Base-by-base conservation (phyloP, 1,140 invertebrate genomes). In the Bathynomus jamesi region DNA sequence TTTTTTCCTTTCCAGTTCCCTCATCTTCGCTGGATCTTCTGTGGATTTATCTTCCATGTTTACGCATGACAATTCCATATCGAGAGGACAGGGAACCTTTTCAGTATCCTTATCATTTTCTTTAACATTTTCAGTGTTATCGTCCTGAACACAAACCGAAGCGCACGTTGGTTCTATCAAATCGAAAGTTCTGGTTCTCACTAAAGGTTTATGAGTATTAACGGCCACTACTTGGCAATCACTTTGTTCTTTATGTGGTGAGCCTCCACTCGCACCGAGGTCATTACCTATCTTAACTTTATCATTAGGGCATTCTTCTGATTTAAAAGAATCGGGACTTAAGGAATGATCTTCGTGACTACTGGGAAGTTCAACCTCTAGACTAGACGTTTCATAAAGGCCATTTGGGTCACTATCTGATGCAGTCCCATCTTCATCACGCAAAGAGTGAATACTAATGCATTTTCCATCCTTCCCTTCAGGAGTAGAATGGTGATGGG, bases 1-100 rank as follows among this genome's bases (percentile, higher is more conserved):
- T 61, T 75, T 75, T 21, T 75, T 75, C 32, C 73, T 67, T 61
- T 75, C 73, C 25, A 75, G 65, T 32, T 75, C 73, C 21, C 73
- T 63, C 7, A 75, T 11, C 29, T 31, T 68, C 40, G 71, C 73
- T 53, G 73, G 73, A 27, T 75, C 69, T 29, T 75, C 69, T 28
- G 69, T 69, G n/a, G 62, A 53, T 27, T 67, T 70, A 4, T 60
- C 32, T 17, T 46, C 17, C 27, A 70, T 27, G 65, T 32, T 69
- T 61, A 71, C 73, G 60, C 65, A 69, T 28, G 69, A 70, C 25
- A 65, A 27, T 69, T 75, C 70, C 24, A 61, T 71, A 8, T 71
- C 64, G 5, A 64, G 62, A 21, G 67, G 63, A 68, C 28, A 61
- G 17, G 40, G 60, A 61, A 10, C 30, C n/a, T 60, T 65, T 3